A percentile compares a stretch with the other conserved stretches of the same genome.
Evolutionary conservation across 1,140 invertebrate genomes (phyloP).

Genomic region (Leptinotarsa lineolata): DNA sequence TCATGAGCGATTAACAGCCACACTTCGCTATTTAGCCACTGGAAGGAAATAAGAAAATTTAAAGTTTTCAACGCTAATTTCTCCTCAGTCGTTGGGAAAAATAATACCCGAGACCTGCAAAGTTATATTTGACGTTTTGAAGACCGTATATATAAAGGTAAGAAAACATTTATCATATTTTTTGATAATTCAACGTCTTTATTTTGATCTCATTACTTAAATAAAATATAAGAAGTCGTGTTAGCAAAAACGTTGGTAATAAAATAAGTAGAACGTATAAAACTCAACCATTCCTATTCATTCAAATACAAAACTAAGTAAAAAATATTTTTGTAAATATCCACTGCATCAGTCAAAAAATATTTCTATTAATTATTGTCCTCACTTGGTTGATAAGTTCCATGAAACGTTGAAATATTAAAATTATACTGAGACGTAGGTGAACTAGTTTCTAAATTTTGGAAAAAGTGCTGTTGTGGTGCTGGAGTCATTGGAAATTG

Average conservation of each 20-base stretch:
- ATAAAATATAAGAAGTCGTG: background rate
- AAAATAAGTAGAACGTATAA: slow-evolving; percentile 1
- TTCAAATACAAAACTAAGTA: background rate
- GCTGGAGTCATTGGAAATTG: too few species aligned
- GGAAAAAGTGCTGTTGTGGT: too few species aligned
- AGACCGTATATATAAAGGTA: slow-evolving; percentile 27
- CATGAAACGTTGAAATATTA: background rate
- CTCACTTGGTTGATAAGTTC: background rate
- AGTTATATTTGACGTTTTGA: slow-evolving; percentile 32
- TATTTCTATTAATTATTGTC: background rate
- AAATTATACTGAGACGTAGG: background rate
- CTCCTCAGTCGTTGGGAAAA: slow-evolving; percentile 21
- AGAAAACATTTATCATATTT: background rate
- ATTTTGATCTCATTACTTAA: background rate
- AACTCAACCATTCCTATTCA: background rate
- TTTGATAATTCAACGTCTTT: too few species aligned
- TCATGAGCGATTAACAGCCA: slow-evolving; percentile 26
- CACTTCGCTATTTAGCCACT: slow-evolving; percentile 9
- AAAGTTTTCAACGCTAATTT: slow-evolving; percentile 32
- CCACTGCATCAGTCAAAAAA: background rate
- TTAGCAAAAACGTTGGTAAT: background rate
- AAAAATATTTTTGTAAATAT: background rate
- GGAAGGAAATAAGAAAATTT: slow-evolving; percentile 34
- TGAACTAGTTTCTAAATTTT: background rate
- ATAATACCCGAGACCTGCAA: slow-evolving; percentile 36